phyloP scores from a whole-genome alignment of 1,140 invertebrate species.

The Brachionus rubens region DNA sequence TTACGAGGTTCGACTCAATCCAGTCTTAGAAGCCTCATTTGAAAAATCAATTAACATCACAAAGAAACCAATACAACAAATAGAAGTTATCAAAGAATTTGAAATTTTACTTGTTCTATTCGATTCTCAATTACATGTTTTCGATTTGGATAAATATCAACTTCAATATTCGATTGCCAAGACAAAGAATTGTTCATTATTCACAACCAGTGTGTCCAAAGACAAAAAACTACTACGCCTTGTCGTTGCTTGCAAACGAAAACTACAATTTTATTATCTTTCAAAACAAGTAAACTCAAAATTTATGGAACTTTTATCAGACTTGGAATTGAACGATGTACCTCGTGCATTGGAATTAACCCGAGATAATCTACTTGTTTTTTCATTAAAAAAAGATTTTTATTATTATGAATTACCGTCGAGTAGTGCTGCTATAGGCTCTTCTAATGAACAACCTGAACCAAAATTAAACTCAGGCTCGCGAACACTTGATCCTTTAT shows the following conservation, averaged over 20 bases:
- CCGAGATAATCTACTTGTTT: slow-evolving; percentile 28
- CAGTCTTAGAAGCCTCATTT: background rate
- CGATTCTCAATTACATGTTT: slow-evolving; percentile 25
- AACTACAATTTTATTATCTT: slow-evolving; percentile 36
- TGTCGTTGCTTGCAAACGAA: background rate
- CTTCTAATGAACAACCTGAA: background rate
- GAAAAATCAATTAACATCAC: slow-evolving; percentile 40
- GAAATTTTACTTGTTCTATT: slow-evolving; percentile 27
- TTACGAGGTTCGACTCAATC: slow-evolving; percentile 21
- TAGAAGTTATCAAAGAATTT: slow-evolving; percentile 29
- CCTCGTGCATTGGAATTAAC: slow-evolving; percentile 27
- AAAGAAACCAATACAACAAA: slow-evolving; percentile 40
- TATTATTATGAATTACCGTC: slow-evolving; percentile 37
- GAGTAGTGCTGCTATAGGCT: background rate
- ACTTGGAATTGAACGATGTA: slow-evolving; percentile 26
- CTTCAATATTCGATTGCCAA: slow-evolving; percentile 30
- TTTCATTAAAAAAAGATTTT: slow-evolving; percentile 40
- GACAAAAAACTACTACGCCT: slow-evolving; percentile 30
- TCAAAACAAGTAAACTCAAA: slow-evolving; percentile 29
- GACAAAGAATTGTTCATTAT: slow-evolving; percentile 26
- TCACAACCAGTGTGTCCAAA: slow-evolving; percentile 17
- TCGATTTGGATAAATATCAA: slow-evolving; percentile 39
- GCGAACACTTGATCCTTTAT: slow-evolving; percentile 8
- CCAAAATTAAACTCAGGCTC: slow-evolving; percentile 11
- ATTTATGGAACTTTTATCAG: slow-evolving; percentile 44